A percentile compares a stretch with the other conserved stretches of the same genome.
Evolutionary conservation across 1,140 invertebrate genomes (phyloP).

Genomic region (Zaprionus kolodkinae): DNA sequence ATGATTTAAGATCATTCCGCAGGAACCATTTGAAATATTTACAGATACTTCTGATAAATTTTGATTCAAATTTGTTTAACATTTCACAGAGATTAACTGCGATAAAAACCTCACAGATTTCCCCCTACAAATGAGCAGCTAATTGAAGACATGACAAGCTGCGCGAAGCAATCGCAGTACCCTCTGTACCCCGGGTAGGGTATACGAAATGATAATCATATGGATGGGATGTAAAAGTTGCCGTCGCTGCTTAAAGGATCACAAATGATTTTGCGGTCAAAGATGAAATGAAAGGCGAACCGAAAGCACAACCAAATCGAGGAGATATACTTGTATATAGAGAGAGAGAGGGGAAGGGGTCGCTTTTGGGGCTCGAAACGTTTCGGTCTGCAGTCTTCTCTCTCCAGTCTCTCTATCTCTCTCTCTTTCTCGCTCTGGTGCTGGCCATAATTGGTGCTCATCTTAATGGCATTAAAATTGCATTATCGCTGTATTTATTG

Average conservation of each 20-base stretch:
- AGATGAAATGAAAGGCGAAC: conserved; percentile 71
- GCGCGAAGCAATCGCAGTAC: background rate
- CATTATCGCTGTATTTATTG: conserved; percentile 82
- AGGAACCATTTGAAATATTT: too few species aligned
- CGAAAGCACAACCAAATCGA: background rate
- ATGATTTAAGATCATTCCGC: too few species aligned
- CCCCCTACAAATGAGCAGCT: background rate
- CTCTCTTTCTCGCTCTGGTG: conserved; percentile 47
- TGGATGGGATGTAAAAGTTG: conserved; percentile 70
- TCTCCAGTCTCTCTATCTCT: conserved; percentile 7
- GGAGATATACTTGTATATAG: background rate
- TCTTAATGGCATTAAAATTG: conserved; percentile 83
- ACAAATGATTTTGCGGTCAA: conserved; percentile 77
- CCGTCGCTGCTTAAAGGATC: conserved; percentile 72
- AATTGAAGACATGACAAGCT: background rate
- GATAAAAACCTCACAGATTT: too few species aligned
- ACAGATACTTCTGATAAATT: too few species aligned
- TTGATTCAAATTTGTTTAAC: too few species aligned
- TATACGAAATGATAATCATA: conserved; percentile 64
- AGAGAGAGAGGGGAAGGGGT: background rate
- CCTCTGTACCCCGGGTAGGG: conserved; percentile 1
- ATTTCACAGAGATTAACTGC: too few species aligned
- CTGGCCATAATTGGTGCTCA: conserved; percentile 81
- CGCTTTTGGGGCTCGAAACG: conserved; percentile 6
- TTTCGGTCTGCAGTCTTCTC: conserved; percentile 7